phyloP scores from a whole-genome alignment of 2,888 invertebrate species.

The Arenicola marina region DNA sequence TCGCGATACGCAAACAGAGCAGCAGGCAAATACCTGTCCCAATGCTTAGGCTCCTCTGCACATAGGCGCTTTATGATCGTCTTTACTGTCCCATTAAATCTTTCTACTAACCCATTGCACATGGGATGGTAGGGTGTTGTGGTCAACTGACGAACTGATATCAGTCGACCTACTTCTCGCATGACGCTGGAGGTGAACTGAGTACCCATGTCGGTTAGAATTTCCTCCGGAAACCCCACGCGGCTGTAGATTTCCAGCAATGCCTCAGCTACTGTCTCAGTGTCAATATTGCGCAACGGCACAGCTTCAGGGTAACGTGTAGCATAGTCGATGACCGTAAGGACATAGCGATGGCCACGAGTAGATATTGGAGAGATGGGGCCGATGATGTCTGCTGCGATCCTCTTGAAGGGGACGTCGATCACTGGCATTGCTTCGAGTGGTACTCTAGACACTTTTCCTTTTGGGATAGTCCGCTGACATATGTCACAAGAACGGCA shows the following conservation, averaged over 20 bases:
- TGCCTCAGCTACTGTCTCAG: constrained; percentile 32
- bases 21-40: constrained; percentile 32
- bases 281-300: constrained; percentile 5
- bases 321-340: constrained; percentile 29
- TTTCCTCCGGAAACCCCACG: constrained; percentile 29
- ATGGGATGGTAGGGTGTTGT: constrained; percentile 29
- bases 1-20: constrained; percentile 35
- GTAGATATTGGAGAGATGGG: constrained; percentile 25
- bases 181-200: constrained; percentile 33
- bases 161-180: constrained; percentile 22
- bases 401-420: constrained; percentile 8
- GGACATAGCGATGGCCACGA: constrained; percentile 28
- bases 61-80: constrained; percentile 22
- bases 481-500: constrained; percentile 14
- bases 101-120: constrained; percentile 29
- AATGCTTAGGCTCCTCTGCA: constrained; percentile 23
- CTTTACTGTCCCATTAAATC: constrained; percentile 33
- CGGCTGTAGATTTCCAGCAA: constrained; percentile 28
- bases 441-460: constrained; percentile 3
- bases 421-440: constrained; percentile 11
- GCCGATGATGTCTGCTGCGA: constrained; percentile 12
- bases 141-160: constrained; percentile 19
- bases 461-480: constrained; percentile 9
- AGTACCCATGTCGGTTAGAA: constrained; percentile 32
- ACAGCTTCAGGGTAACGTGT: constrained; percentile 19